phyloP scores from a whole-genome alignment of 2,113 vertebrate species.

The Platichthys stellatus region DNA sequence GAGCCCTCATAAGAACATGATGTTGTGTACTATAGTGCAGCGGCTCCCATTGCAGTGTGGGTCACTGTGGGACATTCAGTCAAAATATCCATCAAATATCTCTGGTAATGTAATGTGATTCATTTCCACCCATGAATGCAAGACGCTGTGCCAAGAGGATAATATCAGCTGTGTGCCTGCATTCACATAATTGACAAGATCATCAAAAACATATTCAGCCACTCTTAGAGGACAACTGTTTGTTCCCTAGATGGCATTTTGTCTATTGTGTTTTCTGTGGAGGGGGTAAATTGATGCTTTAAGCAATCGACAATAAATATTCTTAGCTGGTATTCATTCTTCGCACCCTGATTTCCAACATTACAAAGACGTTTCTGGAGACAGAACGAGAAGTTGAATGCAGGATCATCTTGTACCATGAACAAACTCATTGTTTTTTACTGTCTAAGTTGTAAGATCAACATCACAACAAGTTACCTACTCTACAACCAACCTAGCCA shows the following conservation, averaged over 20 bases:
- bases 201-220: conserved; percentile 11
- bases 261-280: no score
- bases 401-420: not conserved
- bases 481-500: conserved; percentile 14
- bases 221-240: conserved; percentile 12
- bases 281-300: not conserved
- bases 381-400: not conserved
- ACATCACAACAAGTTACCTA: not conserved
- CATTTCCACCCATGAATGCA: conserved; percentile 15
- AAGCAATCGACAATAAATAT: conserved; percentile 2
- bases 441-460: not conserved
- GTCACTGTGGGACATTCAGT: conserved; percentile 3
- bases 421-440: conserved; percentile 28
- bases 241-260: conserved; percentile 30
- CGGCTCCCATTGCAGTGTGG: not conserved
- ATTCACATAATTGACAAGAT: conserved; percentile 35
- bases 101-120: conserved; percentile 7
- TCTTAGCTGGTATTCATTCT: conserved; percentile 14
- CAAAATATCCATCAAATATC: conserved; percentile 18
- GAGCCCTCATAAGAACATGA: not conserved
- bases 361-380: conserved; percentile 8
- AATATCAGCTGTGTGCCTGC: conserved; percentile 20
- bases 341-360: conserved; percentile 14
- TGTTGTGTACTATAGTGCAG: not conserved
- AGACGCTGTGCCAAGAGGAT: conserved; percentile 1